Evolutionary conservation across 2,113 vertebrate genomes (phyloP).

Genomic region (Vulpes ferrilata): DNA sequence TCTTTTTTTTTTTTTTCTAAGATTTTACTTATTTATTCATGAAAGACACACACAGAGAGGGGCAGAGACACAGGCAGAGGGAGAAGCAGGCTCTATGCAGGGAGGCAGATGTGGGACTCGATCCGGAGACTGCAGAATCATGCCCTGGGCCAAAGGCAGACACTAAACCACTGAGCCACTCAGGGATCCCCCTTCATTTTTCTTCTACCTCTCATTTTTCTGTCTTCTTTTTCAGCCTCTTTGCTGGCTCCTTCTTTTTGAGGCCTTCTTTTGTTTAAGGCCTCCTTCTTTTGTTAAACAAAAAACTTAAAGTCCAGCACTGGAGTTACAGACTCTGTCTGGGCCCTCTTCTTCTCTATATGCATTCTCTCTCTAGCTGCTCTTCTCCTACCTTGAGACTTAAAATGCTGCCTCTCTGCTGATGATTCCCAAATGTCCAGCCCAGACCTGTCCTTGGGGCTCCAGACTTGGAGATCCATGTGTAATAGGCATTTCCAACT

Average conservation of each 20-base stretch:
- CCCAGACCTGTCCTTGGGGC: background rate
- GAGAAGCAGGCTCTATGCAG: too few relatives aligned
- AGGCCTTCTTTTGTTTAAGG: too few relatives aligned
- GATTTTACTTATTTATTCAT: too few relatives aligned
- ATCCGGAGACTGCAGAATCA: too few relatives aligned
- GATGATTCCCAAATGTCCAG: background rate
- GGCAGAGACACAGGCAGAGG: too few relatives aligned
- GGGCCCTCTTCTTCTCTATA: background rate
- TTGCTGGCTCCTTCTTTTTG: background rate
- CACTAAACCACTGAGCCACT: too few relatives aligned
- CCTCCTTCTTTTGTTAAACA: background rate
- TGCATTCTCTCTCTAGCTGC: background rate
- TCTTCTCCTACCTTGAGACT: background rate
- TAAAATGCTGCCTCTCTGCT: background rate
- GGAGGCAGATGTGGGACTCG: too few relatives aligned
- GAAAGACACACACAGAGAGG: too few relatives aligned
- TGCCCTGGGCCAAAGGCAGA: too few relatives aligned
- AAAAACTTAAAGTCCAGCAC: background rate
- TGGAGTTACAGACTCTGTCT: background rate
- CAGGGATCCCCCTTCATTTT: background rate
- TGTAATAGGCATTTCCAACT: background rate
- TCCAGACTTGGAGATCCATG: background rate
- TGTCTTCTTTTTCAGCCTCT: background rate
- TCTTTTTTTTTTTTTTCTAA: too few relatives aligned
- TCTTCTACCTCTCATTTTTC: background rate